Percentiles rank a stretch among this genome's conserved stretches.
phyloP scores from a whole-genome alignment of 2,113 vertebrate species.

The Osmerus eperlanus region DNA sequence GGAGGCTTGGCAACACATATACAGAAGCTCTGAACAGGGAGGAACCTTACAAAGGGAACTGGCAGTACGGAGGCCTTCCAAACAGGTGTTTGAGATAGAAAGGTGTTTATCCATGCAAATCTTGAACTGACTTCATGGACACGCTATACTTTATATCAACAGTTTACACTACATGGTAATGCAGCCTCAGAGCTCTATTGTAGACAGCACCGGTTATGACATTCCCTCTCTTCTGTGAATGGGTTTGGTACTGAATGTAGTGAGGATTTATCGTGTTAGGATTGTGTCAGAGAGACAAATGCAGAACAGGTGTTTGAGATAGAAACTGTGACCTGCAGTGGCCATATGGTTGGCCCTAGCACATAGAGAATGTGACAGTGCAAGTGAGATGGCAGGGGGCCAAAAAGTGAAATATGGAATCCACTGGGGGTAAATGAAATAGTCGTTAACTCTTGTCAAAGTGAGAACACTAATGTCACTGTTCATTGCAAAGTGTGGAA shows the following conservation, averaged over 20 bases:
- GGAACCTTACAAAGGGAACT: not conserved
- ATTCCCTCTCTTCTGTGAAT: not conserved
- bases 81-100: not conserved
- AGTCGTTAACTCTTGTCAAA: not conserved
- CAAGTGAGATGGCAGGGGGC: not conserved
- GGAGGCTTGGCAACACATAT: constrained; percentile 8
- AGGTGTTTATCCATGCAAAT: no score
- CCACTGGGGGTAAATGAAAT: not conserved
- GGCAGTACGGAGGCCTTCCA: not conserved
- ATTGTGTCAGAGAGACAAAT: constrained; percentile 15
- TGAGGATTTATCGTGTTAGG: not conserved
- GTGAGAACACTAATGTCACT: not conserved
- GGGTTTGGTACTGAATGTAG: not conserved
- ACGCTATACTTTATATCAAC: no score
- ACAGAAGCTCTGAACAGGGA: constrained; percentile 4
- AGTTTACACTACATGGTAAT: no score
- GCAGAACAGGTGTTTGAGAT: constrained; percentile 13
- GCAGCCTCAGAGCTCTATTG: no score
- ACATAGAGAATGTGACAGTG: not conserved
- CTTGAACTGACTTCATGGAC: no score
- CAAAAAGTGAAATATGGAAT: not conserved
- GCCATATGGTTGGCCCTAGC: not conserved
- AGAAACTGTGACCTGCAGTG: constrained; percentile 8
- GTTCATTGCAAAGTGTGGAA: not conserved
- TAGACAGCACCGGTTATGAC: not conserved